Conservation (phyloP, 2,797 vertebrate species). For the Mus minutoides region DNA sequence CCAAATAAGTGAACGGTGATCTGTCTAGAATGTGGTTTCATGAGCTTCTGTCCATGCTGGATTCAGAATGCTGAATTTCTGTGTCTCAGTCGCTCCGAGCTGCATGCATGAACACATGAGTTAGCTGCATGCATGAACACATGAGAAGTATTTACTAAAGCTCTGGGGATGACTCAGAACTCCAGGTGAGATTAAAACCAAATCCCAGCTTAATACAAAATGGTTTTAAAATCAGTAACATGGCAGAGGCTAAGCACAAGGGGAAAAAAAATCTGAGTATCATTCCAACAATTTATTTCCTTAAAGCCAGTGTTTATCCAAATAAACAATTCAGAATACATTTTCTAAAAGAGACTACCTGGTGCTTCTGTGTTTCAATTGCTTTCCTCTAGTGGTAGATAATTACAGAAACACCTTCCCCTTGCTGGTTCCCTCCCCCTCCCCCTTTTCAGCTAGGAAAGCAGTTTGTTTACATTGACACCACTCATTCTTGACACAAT, state of each 20-base stretch:
- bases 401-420: neutral
- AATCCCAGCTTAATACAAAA: constrained; percentile 24
- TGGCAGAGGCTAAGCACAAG: neutral
- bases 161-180: constrained; percentile 9
- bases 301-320: neutral
- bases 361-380: neutral
- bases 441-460: neutral
- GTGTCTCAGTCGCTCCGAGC: constrained; percentile 11
- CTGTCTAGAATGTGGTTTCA: neutral
- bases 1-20: neutral
- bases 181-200: constrained; percentile 41
- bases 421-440: neutral
- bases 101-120: neutral
- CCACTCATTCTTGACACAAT: constrained; percentile 31
- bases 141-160: constrained; percentile 2
- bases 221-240: neutral
- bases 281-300: neutral
- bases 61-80: constrained; percentile 53
- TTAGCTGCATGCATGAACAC: neutral
- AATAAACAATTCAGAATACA: neutral
- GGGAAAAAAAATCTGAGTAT: neutral
- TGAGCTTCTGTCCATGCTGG: neutral
- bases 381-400: neutral
- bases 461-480: neutral
- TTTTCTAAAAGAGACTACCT: neutral